Percentiles rank a stretch among this genome's conserved stretches.
Conservation (phyloP, 2,113 vertebrate genomes). For the Centropristis striata region DNA sequence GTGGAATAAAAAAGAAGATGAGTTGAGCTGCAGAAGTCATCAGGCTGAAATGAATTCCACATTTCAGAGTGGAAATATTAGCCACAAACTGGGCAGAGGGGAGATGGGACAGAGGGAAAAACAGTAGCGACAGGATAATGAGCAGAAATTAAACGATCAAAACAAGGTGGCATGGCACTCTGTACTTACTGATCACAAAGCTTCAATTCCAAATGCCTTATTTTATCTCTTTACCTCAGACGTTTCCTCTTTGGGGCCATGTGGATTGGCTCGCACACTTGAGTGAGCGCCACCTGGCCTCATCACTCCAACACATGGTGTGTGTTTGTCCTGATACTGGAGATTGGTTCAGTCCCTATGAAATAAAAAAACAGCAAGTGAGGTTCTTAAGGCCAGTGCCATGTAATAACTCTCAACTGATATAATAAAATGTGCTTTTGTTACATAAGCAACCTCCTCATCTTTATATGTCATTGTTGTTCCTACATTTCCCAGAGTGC, state of each 20-base stretch:
- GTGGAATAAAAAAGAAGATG: constrained; percentile 42
- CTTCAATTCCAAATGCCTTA: not conserved
- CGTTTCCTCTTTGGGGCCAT: not conserved
- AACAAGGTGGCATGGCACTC: constrained; percentile 14
- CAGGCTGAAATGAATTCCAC: constrained; percentile 52
- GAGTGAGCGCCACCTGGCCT: constrained; percentile 32
- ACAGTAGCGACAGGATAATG: not conserved
- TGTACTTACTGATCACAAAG: not conserved
- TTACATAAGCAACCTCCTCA: not conserved
- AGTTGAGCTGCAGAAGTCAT: constrained; percentile 73
- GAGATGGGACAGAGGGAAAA: not conserved
- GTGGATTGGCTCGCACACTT: constrained; percentile 36
- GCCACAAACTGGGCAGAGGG: constrained; percentile 39
- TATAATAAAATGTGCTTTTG: not conserved
- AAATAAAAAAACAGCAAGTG: not conserved
- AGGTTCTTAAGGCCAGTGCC: not conserved
- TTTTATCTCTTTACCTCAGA: constrained; percentile 27
- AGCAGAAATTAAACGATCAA: not conserved
- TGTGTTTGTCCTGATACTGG: constrained; percentile 26
- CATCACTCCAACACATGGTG: constrained; percentile 27
- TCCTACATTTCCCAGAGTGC: not conserved
- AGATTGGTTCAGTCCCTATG: not conserved
- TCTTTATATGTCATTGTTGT: not conserved
- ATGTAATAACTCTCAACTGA: not conserved
- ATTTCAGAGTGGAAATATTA: constrained; percentile 74